Conservation (phyloP, 2,113 vertebrate species). For the Thunnus thynnus region DNA sequence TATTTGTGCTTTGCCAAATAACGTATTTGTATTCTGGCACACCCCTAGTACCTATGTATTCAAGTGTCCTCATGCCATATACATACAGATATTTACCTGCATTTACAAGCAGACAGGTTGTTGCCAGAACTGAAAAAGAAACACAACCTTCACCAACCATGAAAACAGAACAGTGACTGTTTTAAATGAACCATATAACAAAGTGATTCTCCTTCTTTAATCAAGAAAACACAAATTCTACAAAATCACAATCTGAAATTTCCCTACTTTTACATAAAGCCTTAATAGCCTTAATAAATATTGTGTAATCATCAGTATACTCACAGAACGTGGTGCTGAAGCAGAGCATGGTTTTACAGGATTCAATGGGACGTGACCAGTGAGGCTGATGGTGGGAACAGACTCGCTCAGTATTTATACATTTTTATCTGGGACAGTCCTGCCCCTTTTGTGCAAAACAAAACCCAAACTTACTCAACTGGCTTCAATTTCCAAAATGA, state of each 20-base stretch:
- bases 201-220: too few species aligned
- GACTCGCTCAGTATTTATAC: constrained; percentile 35
- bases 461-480: constrained; percentile 1
- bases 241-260: not conserved
- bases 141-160: too few species aligned
- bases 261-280: not conserved
- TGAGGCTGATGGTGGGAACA: not conserved
- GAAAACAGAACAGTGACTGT: too few species aligned
- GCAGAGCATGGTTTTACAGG: constrained; percentile 23
- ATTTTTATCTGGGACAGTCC: not conserved
- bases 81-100: constrained; percentile 25
- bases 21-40: too few species aligned
- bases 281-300: too few species aligned
- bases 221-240: not conserved
- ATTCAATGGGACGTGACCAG: not conserved
- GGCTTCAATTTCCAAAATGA: not conserved
- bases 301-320: not conserved
- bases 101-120: constrained; percentile 8
- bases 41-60: not conserved
- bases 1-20: too few species aligned
- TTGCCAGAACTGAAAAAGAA: constrained; percentile 41
- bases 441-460: not conserved
- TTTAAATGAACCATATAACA: too few species aligned
- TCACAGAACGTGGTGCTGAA: constrained; percentile 26
- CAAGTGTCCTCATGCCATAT: not conserved